A percentile compares a stretch with the other conserved stretches of the same genome.
Conservation (phyloP, 1,140 invertebrate genomes). For the Macrotrachela quadricornifera region DNA sequence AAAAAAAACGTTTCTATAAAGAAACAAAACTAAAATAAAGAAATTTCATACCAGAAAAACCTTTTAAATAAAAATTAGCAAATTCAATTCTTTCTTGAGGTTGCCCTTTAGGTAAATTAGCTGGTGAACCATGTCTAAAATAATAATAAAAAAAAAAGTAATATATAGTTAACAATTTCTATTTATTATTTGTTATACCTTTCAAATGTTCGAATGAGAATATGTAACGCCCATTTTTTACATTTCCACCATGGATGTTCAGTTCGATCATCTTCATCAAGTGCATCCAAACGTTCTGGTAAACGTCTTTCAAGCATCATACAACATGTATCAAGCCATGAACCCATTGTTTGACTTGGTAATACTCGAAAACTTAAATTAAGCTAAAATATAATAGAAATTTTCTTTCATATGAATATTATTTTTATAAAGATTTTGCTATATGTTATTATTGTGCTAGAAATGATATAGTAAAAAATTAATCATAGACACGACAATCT, state of each 20-base stretch:
- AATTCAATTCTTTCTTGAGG: conserved; percentile 61
- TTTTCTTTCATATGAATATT: neutral
- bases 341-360: neutral
- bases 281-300: conserved; percentile 32
- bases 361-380: neutral
- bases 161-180: no score
- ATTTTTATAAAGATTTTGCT: no score
- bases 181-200: conserved; percentile 38
- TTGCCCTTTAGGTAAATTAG: conserved; percentile 47
- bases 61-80: conserved; percentile 77
- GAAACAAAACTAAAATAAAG: neutral
- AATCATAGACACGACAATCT: no score
- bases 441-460: no score
- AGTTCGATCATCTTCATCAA: conserved; percentile 55
- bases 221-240: conserved; percentile 93
- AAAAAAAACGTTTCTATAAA: no score
- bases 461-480: no score
- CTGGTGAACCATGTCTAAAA: conserved; percentile 53
- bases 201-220: conserved; percentile 78
- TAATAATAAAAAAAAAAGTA: no score
- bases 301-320: neutral
- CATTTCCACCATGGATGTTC: conserved; percentile 90
- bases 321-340: neutral
- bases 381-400: neutral
- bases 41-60: conserved; percentile 46